Evolutionary conservation across 2,113 vertebrate genomes (phyloP).

Genomic region (Triplophysa tibetana): DNA sequence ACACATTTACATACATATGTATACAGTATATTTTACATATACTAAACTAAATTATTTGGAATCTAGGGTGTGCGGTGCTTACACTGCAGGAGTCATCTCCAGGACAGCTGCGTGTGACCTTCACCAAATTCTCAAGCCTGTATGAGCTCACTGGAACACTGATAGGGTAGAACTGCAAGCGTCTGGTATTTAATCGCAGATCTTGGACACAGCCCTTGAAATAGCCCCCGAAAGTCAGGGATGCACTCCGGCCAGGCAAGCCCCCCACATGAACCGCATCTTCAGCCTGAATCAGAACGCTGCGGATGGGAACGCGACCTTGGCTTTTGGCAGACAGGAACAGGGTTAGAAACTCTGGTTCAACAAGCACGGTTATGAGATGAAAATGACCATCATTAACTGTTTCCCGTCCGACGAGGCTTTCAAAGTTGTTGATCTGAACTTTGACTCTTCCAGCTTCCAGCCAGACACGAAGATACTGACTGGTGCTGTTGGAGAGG

Average conservation of each 20-base stretch:
- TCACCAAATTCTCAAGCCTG: slow-evolving; percentile 65
- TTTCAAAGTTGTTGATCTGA: slow-evolving; percentile 71
- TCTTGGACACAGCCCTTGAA: slow-evolving; percentile 94
- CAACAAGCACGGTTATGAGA: slow-evolving; percentile 79
- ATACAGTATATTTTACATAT: too few relatives aligned
- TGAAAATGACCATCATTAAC: slow-evolving; percentile 82
- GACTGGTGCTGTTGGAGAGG: slow-evolving; percentile 75
- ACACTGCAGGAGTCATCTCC: slow-evolving; percentile 84
- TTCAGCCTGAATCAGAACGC: slow-evolving; percentile 64
- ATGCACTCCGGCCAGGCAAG: slow-evolving; percentile 73
- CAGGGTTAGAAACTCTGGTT: slow-evolving; percentile 68
- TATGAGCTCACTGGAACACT: slow-evolving; percentile 53
- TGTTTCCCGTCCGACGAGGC: slow-evolving; percentile 58
- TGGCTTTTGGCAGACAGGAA: slow-evolving; percentile 76
- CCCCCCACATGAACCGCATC: slow-evolving; percentile 81
- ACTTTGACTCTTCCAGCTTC: slow-evolving; percentile 77
- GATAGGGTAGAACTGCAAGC: slow-evolving; percentile 83
- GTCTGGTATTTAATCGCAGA: slow-evolving; percentile 78
- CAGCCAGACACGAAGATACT: slow-evolving; percentile 76
- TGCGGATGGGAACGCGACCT: slow-evolving; percentile 69
- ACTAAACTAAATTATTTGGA: neutral
- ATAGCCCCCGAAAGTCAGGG: slow-evolving; percentile 74
- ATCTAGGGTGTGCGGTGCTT: slow-evolving; percentile 53
- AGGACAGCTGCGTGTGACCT: slow-evolving; percentile 78
- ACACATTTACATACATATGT: too few relatives aligned